These are phyloP conservation scores for Torymus texanus DNA, from an alignment of 2,888 invertebrate genomes.

Conservation along the genomic window DNA sequence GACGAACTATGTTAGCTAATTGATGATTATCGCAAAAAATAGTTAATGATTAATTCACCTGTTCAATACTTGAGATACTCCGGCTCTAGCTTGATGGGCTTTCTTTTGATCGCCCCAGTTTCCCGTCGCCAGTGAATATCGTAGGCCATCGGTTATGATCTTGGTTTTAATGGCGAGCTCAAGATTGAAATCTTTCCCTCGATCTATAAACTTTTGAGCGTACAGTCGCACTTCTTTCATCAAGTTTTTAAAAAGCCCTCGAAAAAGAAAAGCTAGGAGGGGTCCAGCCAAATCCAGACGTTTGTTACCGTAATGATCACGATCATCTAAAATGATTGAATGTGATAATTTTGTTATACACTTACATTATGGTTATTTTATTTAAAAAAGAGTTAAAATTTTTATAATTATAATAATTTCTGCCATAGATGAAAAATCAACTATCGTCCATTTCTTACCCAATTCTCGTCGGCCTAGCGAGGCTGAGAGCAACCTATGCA, in stretches of 20 bases:
- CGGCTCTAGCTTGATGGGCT: constrained; percentile 98
- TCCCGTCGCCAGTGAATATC: constrained; percentile 98
- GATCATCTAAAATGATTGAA: constrained; percentile 82
- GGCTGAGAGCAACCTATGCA: constrained; percentile 94
- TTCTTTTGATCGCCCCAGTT: constrained; percentile 99
- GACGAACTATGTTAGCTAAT: too few species aligned
- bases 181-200: constrained; percentile 98
- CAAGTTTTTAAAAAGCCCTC: constrained; percentile 96
- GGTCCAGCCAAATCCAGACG: constrained; percentile 98
- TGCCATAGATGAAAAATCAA: neutral
- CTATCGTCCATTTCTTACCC: constrained; percentile 70
- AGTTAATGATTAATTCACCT: constrained; percentile 77
- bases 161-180: constrained; percentile 97
- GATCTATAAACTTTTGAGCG: constrained; percentile 98
- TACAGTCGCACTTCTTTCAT: constrained; percentile 98
- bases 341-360: neutral
- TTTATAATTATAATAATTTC: neutral
- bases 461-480: constrained; percentile 96
- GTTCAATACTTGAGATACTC: constrained; percentile 82
- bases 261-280: constrained; percentile 95
- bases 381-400: neutral
- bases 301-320: constrained; percentile 99
- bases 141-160: constrained; percentile 97
- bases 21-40: too few species aligned
- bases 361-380: neutral